phyloP scores from a whole-genome alignment of 2,888 invertebrate species.

The Lasius platythorax region DNA sequence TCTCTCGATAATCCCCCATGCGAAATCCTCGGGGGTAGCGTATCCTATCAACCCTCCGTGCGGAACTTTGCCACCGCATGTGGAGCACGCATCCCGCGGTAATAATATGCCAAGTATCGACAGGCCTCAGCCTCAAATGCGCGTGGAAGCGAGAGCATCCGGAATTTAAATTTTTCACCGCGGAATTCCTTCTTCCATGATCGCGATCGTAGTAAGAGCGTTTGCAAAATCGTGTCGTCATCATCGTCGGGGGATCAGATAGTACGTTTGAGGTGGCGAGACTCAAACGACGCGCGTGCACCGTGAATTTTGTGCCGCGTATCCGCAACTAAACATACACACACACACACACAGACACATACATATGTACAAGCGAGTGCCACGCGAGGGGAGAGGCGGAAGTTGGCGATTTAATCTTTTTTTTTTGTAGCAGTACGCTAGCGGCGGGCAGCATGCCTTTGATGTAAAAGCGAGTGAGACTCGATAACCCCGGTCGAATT shows the following conservation, averaged over 20 bases:
- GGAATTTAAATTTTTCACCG: conserved; percentile 59
- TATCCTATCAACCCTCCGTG: not conserved
- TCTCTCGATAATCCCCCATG: not conserved
- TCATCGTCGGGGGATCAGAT: not conserved
- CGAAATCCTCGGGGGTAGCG: not conserved
- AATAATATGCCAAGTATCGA: conserved; percentile 64
- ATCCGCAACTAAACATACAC: not conserved
- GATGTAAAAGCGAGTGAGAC: conserved; percentile 47
- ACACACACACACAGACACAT: not conserved
- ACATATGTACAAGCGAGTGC: not conserved
- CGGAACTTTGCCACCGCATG: conserved; percentile 11
- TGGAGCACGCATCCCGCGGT: conserved; percentile 19
- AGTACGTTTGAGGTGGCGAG: conserved; percentile 15
- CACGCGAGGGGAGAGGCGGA: not conserved
- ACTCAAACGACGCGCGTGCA: conserved; percentile 24
- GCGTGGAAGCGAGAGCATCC: conserved; percentile 46
- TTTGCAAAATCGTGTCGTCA: not conserved
- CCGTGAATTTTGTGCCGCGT: conserved; percentile 3
- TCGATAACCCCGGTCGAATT: conserved; percentile 32
- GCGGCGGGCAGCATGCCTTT: conserved; percentile 10
- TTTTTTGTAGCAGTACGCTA: not conserved
- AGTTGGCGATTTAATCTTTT: conserved; percentile 36
- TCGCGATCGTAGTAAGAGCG: not conserved
- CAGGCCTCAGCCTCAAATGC: conserved; percentile 19
- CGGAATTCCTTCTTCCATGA: conserved; percentile 51